These are phyloP conservation scores for Medauroidea extradentata DNA, from an alignment of 1,140 invertebrate species.

Conservation along the genomic window DNA sequence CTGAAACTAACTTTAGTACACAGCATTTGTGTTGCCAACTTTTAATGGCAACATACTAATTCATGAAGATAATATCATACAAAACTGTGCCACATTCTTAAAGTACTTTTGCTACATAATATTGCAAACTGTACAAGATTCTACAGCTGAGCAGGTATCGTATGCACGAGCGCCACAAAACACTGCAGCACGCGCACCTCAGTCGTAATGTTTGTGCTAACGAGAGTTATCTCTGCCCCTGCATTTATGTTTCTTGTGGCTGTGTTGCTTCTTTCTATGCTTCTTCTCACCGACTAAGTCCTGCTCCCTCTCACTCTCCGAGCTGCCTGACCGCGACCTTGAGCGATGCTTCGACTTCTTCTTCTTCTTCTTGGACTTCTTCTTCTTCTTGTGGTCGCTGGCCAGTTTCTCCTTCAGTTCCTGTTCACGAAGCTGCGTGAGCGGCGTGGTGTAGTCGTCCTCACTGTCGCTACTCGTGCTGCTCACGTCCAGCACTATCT, in stretches of 20 bases:
- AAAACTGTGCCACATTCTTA: too few species aligned
- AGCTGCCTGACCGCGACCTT: background rate
- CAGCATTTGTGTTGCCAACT: too few species aligned
- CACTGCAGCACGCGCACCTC: too few species aligned
- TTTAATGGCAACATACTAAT: too few species aligned
- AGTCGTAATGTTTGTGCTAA: too few species aligned
- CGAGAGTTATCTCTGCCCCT: too few species aligned
- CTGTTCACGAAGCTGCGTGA: conserved; percentile 71
- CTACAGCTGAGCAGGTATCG: too few species aligned
- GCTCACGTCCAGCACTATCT: conserved; percentile 91
- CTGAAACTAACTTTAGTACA: too few species aligned
- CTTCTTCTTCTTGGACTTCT: conserved; percentile 47
- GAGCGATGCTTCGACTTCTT: conserved; percentile 28
- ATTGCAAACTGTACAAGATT: too few species aligned
- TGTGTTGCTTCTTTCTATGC: background rate
- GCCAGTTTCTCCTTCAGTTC: conserved; percentile 62
- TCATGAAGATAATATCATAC: too few species aligned
- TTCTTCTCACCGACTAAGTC: background rate
- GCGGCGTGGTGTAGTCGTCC: conserved; percentile 74
- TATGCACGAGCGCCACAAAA: too few species aligned
- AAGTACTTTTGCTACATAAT: too few species aligned
- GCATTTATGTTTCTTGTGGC: background rate
- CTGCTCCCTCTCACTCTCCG: background rate
- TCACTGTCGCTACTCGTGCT: conserved; percentile 90
- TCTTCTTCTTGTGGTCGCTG: conserved; percentile 50